Percentiles rank a stretch among this genome's conserved stretches.
Evolutionary conservation across 2,113 vertebrate species (phyloP).

Genomic region (Thomomys bottae): DNA sequence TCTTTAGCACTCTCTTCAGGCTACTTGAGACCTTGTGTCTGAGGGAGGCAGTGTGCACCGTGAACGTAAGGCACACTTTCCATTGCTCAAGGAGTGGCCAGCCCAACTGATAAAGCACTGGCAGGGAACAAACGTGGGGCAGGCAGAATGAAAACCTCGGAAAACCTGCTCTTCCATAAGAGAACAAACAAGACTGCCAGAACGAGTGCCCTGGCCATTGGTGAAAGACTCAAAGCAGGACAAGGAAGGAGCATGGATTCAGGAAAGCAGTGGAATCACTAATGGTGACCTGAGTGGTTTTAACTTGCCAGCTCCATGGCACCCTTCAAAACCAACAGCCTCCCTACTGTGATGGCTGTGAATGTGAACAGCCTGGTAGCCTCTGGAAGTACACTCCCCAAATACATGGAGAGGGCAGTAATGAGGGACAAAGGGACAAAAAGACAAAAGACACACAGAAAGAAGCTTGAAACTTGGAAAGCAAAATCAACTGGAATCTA

Average conservation of each 20-base stretch:
- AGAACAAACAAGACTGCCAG: no score
- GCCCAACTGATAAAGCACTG: background rate
- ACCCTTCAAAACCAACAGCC: background rate
- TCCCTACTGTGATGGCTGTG: background rate
- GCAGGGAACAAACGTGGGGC: background rate
- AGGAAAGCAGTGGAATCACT: background rate
- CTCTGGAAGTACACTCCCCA: background rate
- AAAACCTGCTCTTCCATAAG: background rate
- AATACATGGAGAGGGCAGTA: background rate
- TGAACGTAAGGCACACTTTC: no score
- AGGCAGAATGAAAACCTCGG: background rate
- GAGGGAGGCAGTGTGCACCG: background rate
- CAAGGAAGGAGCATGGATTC: background rate
- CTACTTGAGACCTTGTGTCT: background rate
- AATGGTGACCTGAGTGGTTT: background rate
- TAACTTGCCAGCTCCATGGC: background rate
- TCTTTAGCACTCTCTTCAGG: background rate
- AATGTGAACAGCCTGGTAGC: background rate
- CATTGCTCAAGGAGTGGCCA: no score
- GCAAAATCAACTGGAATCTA: background rate
- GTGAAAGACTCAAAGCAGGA: slow-evolving; percentile 6
- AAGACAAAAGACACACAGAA: background rate
- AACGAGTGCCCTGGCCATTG: background rate
- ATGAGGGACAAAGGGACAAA: background rate
- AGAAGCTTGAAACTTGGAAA: background rate